Conservation (phyloP, 2,797 vertebrate genomes). For the Urosaurus nigricauda region DNA sequence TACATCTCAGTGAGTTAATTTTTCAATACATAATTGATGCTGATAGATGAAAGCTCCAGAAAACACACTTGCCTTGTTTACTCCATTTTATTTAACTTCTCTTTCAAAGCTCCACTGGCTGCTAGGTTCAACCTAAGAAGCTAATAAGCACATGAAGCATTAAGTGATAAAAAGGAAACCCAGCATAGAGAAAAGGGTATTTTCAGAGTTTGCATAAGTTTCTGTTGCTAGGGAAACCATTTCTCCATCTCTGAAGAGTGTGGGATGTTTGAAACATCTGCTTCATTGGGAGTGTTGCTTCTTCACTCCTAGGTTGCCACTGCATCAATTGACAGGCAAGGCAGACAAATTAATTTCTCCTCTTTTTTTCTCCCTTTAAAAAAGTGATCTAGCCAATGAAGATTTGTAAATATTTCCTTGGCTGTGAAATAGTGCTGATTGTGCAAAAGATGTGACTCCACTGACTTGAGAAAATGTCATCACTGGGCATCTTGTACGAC, state of each 20-base stretch:
- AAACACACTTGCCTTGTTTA: conserved; percentile 47
- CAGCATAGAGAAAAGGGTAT: conserved; percentile 55
- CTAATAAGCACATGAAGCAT: conserved; percentile 61
- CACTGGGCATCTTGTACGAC: conserved; percentile 61
- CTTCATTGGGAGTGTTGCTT: conserved; percentile 74
- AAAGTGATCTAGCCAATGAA: conserved; percentile 38
- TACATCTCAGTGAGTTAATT: conserved; percentile 12
- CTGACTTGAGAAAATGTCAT: conserved; percentile 47
- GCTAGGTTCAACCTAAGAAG: conserved; percentile 60
- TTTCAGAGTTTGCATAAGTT: conserved; percentile 69
- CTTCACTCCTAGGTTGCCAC: conserved; percentile 66
- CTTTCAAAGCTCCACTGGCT: conserved; percentile 51
- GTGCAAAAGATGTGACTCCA: conserved; percentile 53
- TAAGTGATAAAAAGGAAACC: conserved; percentile 52
- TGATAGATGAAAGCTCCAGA: conserved; percentile 45
- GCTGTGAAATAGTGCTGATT: conserved; percentile 55
- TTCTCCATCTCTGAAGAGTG: conserved; percentile 68
- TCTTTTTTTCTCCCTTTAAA: conserved; percentile 50
- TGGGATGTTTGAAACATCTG: conserved; percentile 74
- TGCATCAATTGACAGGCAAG: conserved; percentile 53
- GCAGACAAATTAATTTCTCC: conserved; percentile 62
- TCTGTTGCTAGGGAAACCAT: conserved; percentile 77
- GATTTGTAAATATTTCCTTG: conserved; percentile 65
- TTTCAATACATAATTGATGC: conserved; percentile 53
- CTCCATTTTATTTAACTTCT: conserved; percentile 41